These are phyloP conservation scores for Syndactyla subalaris DNA, from an alignment of 2,797 vertebrate genomes.

Conservation along the genomic window DNA sequence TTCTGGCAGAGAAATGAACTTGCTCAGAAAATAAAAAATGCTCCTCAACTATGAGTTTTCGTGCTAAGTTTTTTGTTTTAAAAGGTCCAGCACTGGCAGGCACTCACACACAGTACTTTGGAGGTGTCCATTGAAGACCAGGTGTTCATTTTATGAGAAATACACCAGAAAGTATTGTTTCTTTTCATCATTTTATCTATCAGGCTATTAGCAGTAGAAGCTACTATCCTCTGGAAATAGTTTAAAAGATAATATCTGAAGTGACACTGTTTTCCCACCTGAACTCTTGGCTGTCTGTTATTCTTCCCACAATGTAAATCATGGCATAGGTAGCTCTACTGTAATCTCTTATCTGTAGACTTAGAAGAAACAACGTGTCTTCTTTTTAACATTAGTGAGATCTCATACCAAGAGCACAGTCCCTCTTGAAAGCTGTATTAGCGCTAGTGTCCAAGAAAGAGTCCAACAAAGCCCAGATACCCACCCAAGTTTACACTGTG, in stretches of 20 bases:
- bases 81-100: rapidly evolving
- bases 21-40: slow-evolving; percentile 24
- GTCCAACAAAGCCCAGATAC: not conserved
- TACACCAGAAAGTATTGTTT: not conserved
- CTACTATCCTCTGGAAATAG: not conserved
- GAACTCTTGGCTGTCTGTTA: not conserved
- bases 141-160: not conserved
- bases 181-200: not conserved
- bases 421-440: not conserved
- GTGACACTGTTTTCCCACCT: not conserved
- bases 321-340: not conserved
- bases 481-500: not conserved
- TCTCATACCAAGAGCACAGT: not conserved
- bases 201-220: not conserved
- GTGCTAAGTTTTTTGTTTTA: not conserved
- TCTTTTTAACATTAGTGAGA: not conserved
- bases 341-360: not conserved
- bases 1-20: slow-evolving; percentile 32
- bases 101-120: not conserved
- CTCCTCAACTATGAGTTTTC: not conserved
- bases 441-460: not conserved
- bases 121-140: not conserved
- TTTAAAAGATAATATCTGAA: not conserved
- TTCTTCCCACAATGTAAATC: not conserved
- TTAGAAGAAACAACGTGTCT: not conserved